Evolutionary conservation across 1,140 invertebrate genomes (phyloP).

Genomic region (Leptonema lineaticorne): DNA sequence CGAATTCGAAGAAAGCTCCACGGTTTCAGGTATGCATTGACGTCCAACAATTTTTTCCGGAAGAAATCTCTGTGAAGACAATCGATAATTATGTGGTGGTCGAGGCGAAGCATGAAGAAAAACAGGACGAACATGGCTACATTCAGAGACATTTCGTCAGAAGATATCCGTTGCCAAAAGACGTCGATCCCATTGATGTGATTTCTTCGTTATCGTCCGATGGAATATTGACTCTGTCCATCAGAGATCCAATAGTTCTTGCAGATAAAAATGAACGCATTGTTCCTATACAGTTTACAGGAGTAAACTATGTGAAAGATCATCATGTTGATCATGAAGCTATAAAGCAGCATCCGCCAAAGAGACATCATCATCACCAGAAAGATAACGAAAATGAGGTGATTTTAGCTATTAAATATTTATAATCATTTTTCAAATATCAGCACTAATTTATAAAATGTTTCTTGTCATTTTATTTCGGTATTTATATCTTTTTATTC

Average conservation of each 20-base stretch:
- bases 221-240: slow-evolving; percentile 68
- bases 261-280: slow-evolving; percentile 53
- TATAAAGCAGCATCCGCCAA: neutral
- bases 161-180: slow-evolving; percentile 64
- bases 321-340: slow-evolving; percentile 3
- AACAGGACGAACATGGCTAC: slow-evolving; percentile 61
- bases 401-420: neutral
- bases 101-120: slow-evolving; percentile 70
- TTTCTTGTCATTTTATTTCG: too few species aligned
- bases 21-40: slow-evolving; percentile 64
- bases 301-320: slow-evolving; percentile 36
- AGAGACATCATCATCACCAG: neutral
- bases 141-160: slow-evolving; percentile 69
- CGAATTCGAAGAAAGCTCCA: slow-evolving; percentile 43
- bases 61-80: slow-evolving; percentile 76
- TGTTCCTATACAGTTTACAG: slow-evolving; percentile 49
- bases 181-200: slow-evolving; percentile 65
- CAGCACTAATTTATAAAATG: too few species aligned
- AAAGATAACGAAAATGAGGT: neutral
- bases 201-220: slow-evolving; percentile 68
- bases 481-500: too few species aligned
- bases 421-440: too few species aligned
- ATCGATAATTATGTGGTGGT: slow-evolving; percentile 67
- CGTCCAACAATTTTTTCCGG: slow-evolving; percentile 69
- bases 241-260: slow-evolving; percentile 52